phyloP scores from a whole-genome alignment of 2,888 invertebrate species.

The Eupeodes luniger region DNA sequence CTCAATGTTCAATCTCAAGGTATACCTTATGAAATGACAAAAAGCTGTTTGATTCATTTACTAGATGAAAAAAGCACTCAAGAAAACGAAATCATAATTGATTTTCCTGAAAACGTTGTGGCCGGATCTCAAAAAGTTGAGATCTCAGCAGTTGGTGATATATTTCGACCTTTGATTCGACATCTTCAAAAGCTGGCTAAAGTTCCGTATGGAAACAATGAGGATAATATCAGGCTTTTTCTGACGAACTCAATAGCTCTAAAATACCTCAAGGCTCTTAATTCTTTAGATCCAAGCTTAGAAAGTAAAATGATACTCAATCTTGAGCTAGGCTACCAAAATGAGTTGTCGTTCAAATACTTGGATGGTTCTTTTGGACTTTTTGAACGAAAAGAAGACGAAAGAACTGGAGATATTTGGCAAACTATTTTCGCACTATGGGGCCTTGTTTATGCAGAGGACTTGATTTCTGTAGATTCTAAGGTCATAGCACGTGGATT shows the following conservation, averaged over 20 bases:
- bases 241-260: conserved; percentile 88
- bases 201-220: conserved; percentile 89
- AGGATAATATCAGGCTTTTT: conserved; percentile 88
- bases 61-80: conserved; percentile 84
- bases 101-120: conserved; percentile 85
- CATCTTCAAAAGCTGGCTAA: conserved; percentile 86
- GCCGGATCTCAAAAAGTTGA: conserved; percentile 86
- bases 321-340: conserved; percentile 95
- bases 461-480: conserved; percentile 89
- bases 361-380: conserved; percentile 95
- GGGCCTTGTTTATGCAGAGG: conserved; percentile 88
- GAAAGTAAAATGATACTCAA: conserved; percentile 85
- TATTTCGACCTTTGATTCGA: conserved; percentile 86
- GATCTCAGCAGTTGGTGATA: conserved; percentile 85
- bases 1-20: conserved; percentile 90
- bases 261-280: conserved; percentile 86
- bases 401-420: conserved; percentile 88
- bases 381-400: conserved; percentile 85
- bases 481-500: conserved; percentile 87
- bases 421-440: conserved; percentile 93
- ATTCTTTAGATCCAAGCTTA: conserved; percentile 88
- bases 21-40: conserved; percentile 87
- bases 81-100: conserved; percentile 84
- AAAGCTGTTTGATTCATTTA: conserved; percentile 88
- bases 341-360: conserved; percentile 93